A percentile compares a stretch with the other conserved stretches of the same genome.
Conservation (phyloP, 2,888 invertebrate genomes). For the Adelognathus sp. region DNA sequence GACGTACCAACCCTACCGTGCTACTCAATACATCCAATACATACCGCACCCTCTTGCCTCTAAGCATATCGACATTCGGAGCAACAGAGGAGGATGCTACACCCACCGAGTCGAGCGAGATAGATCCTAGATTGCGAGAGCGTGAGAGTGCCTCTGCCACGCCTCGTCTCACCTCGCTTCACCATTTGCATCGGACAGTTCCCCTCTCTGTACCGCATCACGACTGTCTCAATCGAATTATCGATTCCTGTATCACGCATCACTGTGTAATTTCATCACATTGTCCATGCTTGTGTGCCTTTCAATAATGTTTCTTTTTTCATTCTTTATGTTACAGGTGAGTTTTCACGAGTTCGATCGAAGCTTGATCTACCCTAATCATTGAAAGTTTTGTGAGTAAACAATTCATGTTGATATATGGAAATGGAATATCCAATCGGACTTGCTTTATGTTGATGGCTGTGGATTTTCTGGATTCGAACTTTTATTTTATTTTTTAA, state of each 20-base stretch:
- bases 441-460: too few relatives aligned
- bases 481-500: too few relatives aligned
- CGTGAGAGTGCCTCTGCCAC: slow-evolving; percentile 54
- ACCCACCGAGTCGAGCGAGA: slow-evolving; percentile 32
- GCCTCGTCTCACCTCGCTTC: slow-evolving; percentile 55
- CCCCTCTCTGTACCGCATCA: slow-evolving; percentile 1
- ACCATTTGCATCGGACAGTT: slow-evolving; percentile 9
- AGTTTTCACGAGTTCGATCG: slow-evolving; percentile 44
- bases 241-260: slow-evolving; percentile 51
- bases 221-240: slow-evolving; percentile 55
- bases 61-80: slow-evolving; percentile 70
- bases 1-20: slow-evolving; percentile 56
- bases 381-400: slow-evolving; percentile 41
- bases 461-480: too few relatives aligned
- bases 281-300: not conserved
- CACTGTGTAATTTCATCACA: slow-evolving; percentile 1
- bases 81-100: slow-evolving; percentile 29
- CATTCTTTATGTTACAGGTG: slow-evolving; percentile 63
- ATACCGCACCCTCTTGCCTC: slow-evolving; percentile 62
- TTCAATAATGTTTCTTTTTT: slow-evolving; percentile 38
- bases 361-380: not conserved
- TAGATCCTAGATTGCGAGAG: slow-evolving; percentile 51
- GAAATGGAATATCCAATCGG: too few relatives aligned
- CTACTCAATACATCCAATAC: slow-evolving; percentile 73
- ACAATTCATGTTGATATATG: not conserved